These are phyloP conservation scores for Dasyornis broadbenti DNA, from an alignment of 2,113 vertebrate genomes.

Conservation along the genomic window DNA sequence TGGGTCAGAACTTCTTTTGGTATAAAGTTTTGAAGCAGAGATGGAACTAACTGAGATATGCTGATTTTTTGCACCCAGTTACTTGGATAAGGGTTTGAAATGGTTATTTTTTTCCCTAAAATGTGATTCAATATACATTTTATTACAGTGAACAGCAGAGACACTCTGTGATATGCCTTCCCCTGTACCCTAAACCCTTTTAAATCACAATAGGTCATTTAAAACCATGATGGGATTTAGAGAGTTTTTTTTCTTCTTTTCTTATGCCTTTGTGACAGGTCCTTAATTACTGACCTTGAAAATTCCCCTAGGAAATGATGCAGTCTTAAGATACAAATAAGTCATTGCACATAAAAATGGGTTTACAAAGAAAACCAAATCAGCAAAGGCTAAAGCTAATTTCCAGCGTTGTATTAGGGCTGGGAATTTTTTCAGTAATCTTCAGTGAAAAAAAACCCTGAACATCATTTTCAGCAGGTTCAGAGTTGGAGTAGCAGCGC, in stretches of 20 bases:
- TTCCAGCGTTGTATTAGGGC: neutral
- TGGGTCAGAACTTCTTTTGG: neutral
- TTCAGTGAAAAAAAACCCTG: neutral
- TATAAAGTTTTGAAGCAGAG: neutral
- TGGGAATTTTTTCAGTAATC: neutral
- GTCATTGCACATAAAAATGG: neutral
- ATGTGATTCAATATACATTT: neutral
- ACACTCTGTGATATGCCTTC: neutral
- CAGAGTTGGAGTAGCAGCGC: fast-evolving
- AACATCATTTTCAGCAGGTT: neutral
- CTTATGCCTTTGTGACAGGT: neutral
- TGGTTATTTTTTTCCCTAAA: neutral
- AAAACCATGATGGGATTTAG: neutral
- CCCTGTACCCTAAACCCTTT: neutral
- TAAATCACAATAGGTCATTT: neutral
- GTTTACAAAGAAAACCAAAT: neutral
- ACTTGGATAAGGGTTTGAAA: neutral
- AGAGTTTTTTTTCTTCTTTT: neutral
- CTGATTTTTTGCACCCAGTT: neutral
- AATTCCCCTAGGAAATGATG: neutral
- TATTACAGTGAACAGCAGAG: neutral
- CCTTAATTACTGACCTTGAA: neutral
- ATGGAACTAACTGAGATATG: neutral
- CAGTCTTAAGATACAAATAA: neutral
- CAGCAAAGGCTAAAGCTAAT: neutral